Evolutionary conservation across 2,888 invertebrate genomes (phyloP).

Genomic region (Cancer borealis): DNA sequence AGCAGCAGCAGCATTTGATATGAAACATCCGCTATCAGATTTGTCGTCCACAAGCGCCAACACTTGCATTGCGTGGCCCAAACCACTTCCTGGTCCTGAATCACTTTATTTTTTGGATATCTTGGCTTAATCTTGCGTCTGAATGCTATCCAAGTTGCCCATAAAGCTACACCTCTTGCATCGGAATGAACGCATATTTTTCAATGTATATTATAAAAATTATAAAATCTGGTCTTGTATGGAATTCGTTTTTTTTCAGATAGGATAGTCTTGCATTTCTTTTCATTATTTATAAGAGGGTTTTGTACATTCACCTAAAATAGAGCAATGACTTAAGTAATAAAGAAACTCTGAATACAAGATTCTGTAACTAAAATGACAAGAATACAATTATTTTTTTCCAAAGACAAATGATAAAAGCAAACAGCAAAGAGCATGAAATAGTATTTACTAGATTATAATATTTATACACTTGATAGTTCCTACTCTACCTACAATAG

Average conservation of each 20-base stretch:
- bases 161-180: neutral
- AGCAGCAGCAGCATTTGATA: neutral
- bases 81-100: neutral
- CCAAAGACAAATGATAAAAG: neutral
- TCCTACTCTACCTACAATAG: neutral
- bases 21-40: neutral
- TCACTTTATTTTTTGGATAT: neutral
- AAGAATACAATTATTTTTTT: neutral
- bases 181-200: neutral
- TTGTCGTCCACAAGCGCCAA: neutral
- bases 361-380: neutral
- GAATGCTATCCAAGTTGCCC: neutral
- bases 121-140: neutral
- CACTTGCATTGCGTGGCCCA: neutral
- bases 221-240: neutral
- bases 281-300: neutral
- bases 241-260: neutral
- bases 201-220: neutral
- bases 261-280: neutral
- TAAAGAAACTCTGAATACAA: neutral
- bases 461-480: neutral
- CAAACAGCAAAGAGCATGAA: neutral
- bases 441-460: neutral
- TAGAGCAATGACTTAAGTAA: neutral
- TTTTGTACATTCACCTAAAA: neutral